phyloP scores from a whole-genome alignment of 2,888 invertebrate genomes.

The Pristionchus maxplancki region DNA sequence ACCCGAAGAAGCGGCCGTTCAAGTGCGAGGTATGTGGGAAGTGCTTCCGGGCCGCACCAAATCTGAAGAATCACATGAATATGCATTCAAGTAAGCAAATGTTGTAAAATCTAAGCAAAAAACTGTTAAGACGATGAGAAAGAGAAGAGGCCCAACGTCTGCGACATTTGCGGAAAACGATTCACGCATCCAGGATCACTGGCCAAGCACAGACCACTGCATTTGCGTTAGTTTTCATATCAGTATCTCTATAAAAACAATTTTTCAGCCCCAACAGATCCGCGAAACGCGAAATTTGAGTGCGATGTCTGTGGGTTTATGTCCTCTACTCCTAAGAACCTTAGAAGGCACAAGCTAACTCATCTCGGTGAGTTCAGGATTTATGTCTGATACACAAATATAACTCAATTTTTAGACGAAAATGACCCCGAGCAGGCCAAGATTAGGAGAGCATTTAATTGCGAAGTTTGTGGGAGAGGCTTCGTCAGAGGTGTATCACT shows the following conservation, averaged over 20 bases:
- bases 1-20: background rate
- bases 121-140: background rate
- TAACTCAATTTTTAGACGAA: background rate
- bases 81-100: background rate
- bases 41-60: background rate
- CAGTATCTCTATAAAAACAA: too few species aligned
- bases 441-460: background rate
- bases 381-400: background rate
- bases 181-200: background rate
- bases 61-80: background rate
- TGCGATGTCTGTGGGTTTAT: background rate
- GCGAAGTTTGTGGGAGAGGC: background rate
- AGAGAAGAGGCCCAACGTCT: background rate
- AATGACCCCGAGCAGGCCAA: background rate
- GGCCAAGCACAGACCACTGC: background rate
- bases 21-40: background rate
- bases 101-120: background rate
- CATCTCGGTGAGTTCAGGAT: background rate
- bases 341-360: background rate
- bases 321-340: background rate
- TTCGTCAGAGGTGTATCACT: background rate
- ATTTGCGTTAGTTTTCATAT: background rate
- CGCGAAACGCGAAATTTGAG: background rate
- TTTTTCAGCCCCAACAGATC: too few species aligned
- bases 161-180: background rate